phyloP scores from a whole-genome alignment of 1,140 invertebrate species.

The Bathynomus jamesi region DNA sequence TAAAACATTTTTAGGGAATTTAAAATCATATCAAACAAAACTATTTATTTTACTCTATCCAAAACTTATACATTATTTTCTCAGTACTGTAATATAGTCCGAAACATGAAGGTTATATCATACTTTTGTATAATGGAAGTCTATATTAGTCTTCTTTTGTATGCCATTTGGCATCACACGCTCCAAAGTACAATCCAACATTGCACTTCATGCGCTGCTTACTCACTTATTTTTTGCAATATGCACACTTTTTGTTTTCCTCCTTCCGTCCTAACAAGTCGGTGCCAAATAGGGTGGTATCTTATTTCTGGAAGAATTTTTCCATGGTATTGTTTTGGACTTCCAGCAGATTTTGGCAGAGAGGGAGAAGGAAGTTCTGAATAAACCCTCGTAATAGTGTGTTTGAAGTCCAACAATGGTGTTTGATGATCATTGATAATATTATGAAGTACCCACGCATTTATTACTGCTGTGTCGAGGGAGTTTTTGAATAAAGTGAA shows the following conservation, averaged over 20 bases:
- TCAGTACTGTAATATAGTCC: no score
- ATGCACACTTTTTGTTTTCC: constrained; percentile 36
- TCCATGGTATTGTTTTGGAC: constrained; percentile 16
- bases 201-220: constrained; percentile 32
- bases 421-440: constrained; percentile 29
- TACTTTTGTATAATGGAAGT: no score
- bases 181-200: no score
- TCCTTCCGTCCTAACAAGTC: constrained; percentile 24
- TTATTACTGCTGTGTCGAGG: constrained; percentile 28
- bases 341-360: constrained; percentile 21
- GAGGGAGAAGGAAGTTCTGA: constrained; percentile 23
- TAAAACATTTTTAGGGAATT: no score
- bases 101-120: no score
- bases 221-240: constrained; percentile 33
- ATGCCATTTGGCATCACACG: no score
- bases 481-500: constrained; percentile 30
- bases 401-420: constrained; percentile 28
- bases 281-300: constrained; percentile 19
- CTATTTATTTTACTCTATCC: no score
- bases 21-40: no score
- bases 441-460: constrained; percentile 29
- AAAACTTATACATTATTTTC: no score
- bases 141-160: no score
- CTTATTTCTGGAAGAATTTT: constrained; percentile 16
- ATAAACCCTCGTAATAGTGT: constrained; percentile 29